These are phyloP conservation scores for Hesperophylax magnus DNA, from an alignment of 1,140 invertebrate genomes.

Conservation along the genomic window DNA sequence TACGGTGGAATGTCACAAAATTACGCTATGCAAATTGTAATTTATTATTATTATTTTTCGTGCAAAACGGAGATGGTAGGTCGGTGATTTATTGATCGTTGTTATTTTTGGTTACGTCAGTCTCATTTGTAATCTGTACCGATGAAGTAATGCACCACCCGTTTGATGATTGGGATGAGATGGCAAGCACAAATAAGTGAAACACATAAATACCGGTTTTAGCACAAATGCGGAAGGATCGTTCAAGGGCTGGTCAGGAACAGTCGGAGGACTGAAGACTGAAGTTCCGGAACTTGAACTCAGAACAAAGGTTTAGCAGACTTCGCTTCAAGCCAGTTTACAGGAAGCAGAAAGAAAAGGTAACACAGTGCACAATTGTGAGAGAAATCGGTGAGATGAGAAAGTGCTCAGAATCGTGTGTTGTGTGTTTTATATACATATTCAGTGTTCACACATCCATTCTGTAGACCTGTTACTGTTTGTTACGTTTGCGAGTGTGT, in stretches of 20 bases:
- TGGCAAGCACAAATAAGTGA: slow-evolving; percentile 53
- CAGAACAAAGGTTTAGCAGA: slow-evolving; percentile 12
- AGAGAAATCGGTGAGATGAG: slow-evolving; percentile 5
- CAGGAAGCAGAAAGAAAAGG: background rate
- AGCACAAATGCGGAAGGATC: slow-evolving; percentile 49
- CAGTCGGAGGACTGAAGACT: slow-evolving; percentile 20
- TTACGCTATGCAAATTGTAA: too few species aligned
- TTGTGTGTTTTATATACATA: slow-evolving; percentile 10
- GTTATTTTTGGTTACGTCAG: slow-evolving; percentile 10
- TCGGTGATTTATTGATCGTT: background rate
- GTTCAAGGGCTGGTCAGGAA: slow-evolving; percentile 39
- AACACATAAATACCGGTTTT: slow-evolving; percentile 57
- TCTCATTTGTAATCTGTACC: slow-evolving; percentile 1
- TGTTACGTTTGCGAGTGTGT: background rate
- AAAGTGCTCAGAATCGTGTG: slow-evolving; percentile 17
- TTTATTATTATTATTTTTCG: background rate
- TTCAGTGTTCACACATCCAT: background rate
- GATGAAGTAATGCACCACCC: slow-evolving; percentile 15
- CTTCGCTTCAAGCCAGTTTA: background rate
- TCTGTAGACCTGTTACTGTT: background rate
- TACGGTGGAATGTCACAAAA: too few species aligned
- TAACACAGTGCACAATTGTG: background rate
- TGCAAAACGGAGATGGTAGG: background rate
- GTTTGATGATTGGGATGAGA: slow-evolving; percentile 21
- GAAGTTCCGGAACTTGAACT: slow-evolving; percentile 23